phyloP scores from a whole-genome alignment of 2,888 invertebrate genomes.

The Listrodromus nycthemerus region DNA sequence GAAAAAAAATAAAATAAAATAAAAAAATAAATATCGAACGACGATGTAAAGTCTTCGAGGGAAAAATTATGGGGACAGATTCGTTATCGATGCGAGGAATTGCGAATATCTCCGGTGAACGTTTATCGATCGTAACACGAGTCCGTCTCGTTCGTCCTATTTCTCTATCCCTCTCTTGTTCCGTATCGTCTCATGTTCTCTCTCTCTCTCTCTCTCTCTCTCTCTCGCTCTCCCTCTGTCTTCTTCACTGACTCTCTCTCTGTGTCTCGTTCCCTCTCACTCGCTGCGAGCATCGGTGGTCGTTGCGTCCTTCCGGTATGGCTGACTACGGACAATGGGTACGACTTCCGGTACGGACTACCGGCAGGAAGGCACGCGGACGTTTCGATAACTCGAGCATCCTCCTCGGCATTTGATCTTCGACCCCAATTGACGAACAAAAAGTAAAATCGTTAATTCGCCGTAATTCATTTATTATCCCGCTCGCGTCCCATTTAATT shows the following conservation, averaged over 20 bases:
- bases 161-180: conserved; percentile 39
- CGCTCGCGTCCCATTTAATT: not conserved
- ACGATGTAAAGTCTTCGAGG: not conserved
- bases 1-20: not conserved
- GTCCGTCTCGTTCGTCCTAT: conserved; percentile 12
- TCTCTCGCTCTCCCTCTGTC: not conserved
- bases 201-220: conserved; percentile 6
- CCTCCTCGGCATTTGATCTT: conserved; percentile 66
- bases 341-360: conserved; percentile 68
- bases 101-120: conserved; percentile 54
- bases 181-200: conserved; percentile 4
- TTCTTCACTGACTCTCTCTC: conserved; percentile 11
- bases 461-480: not conserved
- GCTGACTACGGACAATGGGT: conserved; percentile 67
- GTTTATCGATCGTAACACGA: conserved; percentile 63
- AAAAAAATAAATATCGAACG: conserved; percentile 15
- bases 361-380: conserved; percentile 69
- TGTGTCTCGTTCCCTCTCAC: not conserved
- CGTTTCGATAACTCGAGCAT: conserved; percentile 69
- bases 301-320: conserved; percentile 69
- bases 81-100: conserved; percentile 64
- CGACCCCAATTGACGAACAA: conserved; percentile 63
- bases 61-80: conserved; percentile 48
- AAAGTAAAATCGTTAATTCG: conserved; percentile 45
- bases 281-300: conserved; percentile 57